A percentile compares a stretch with the other conserved stretches of the same genome.
These are phyloP conservation scores for Manis pentadactyla DNA, from an alignment of 2,797 vertebrate genomes.

Conservation along the genomic window DNA sequence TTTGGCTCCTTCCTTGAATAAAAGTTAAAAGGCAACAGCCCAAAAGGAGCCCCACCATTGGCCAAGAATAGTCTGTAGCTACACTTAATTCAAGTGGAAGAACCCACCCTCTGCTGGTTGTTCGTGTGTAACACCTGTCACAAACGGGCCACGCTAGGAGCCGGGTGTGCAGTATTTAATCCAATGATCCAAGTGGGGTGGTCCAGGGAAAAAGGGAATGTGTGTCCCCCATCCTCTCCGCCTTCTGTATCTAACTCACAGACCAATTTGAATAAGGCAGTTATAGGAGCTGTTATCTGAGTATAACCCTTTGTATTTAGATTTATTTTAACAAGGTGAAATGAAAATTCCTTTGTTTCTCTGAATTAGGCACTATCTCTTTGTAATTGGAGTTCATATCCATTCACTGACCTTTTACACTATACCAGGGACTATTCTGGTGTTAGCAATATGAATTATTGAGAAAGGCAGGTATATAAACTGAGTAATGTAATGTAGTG, in stretches of 20 bases:
- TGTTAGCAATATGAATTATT: too few relatives aligned
- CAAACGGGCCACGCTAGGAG: too few relatives aligned
- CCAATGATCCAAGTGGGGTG: neutral
- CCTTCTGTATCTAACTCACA: neutral
- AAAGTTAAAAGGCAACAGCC: neutral
- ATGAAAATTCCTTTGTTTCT: too few relatives aligned
- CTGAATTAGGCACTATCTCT: neutral
- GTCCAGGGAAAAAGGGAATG: neutral
- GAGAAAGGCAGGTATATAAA: neutral
- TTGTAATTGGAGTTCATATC: neutral
- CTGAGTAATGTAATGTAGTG: neutral
- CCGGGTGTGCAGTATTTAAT: neutral
- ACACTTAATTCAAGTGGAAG: neutral
- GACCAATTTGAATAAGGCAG: neutral
- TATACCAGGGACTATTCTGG: neutral
- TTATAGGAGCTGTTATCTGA: neutral
- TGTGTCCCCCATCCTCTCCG: neutral
- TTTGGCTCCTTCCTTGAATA: neutral
- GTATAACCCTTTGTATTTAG: neutral
- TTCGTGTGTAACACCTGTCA: neutral
- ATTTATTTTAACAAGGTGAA: neutral
- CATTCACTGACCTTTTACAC: neutral
- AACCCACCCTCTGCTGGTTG: neutral
- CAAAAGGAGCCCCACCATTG: neutral
- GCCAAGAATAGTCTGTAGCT: neutral